A percentile compares a stretch with the other conserved stretches of the same genome.
Evolutionary conservation across 2,888 invertebrate genomes (phyloP).

Genomic region (Troides oblongomaculatus): DNA sequence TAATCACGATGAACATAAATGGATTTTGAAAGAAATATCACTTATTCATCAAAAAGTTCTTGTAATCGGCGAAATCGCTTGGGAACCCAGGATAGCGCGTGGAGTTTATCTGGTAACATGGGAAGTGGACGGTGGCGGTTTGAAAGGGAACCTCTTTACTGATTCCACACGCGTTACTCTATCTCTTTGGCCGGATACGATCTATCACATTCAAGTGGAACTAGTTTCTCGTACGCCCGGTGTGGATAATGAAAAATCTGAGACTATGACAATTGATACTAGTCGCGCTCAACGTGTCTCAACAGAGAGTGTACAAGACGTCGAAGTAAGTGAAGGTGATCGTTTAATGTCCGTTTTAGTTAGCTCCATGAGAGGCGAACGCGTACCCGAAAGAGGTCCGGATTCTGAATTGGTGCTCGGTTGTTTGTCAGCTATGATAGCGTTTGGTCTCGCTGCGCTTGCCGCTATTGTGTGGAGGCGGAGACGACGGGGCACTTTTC

Average conservation of each 20-base stretch:
- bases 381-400: conserved; percentile 72
- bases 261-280: conserved; percentile 83
- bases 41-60: conserved; percentile 86
- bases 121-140: conserved; percentile 90
- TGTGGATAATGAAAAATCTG: conserved; percentile 81
- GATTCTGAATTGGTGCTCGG: conserved; percentile 81
- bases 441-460: conserved; percentile 72
- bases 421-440: conserved; percentile 79
- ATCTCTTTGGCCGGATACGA: conserved; percentile 89
- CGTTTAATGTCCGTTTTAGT: conserved; percentile 82
- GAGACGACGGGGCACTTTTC: conserved; percentile 76
- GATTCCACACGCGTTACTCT: conserved; percentile 89
- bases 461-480: conserved; percentile 79
- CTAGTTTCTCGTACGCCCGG: conserved; percentile 81
- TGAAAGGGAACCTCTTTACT: conserved; percentile 90
- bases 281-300: conserved; percentile 82
- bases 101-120: conserved; percentile 89
- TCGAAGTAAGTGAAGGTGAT: conserved; percentile 79
- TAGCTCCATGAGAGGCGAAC: conserved; percentile 82
- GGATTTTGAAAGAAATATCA: conserved; percentile 84
- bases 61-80: conserved; percentile 86
- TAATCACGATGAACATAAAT: conserved; percentile 74
- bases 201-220: conserved; percentile 90
- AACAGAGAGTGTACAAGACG: conserved; percentile 82
- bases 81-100: conserved; percentile 83